phyloP scores from a whole-genome alignment of 2,797 vertebrate species.

The Tenualosa ilisha region DNA sequence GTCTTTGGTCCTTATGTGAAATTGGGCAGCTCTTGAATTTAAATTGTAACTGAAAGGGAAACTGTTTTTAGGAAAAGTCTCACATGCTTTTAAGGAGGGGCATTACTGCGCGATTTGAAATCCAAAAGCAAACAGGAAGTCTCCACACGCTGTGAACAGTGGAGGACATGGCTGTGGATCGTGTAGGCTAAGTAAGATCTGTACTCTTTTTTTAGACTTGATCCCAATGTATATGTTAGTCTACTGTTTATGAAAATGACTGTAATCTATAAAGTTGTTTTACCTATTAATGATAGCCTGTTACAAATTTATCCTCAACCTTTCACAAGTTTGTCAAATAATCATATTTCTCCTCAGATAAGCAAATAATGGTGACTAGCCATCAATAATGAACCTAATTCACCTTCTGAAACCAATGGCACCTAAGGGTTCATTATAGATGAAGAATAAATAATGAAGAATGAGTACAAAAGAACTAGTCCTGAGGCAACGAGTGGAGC shows the following conservation, averaged over 20 bases:
- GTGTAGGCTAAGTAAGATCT: neutral
- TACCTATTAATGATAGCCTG: neutral
- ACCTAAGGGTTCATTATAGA: neutral
- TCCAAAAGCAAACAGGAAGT: neutral
- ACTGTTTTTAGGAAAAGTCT: neutral
- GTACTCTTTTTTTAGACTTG: neutral
- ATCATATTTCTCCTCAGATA: neutral
- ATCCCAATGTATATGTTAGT: neutral
- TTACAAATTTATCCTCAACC: neutral
- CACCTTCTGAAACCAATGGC: neutral
- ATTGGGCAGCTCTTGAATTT: too few species aligned
- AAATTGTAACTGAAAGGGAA: neutral
- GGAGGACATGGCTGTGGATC: neutral
- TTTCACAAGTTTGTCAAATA: neutral
- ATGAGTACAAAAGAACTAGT: conserved; percentile 75
- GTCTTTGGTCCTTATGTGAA: too few species aligned
- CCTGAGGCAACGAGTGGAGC: conserved; percentile 71
- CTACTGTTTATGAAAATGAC: neutral
- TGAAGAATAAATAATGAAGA: conserved; percentile 33
- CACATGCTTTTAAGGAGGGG: neutral
- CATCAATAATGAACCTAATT: neutral
- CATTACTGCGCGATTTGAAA: neutral
- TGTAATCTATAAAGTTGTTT: neutral
- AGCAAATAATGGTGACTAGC: neutral
- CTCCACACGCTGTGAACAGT: neutral